A percentile compares a stretch with the other conserved stretches of the same genome.
These are phyloP conservation scores for Drosophila guanche DNA, from an alignment of 1,140 invertebrate species.

Conservation along the genomic window DNA sequence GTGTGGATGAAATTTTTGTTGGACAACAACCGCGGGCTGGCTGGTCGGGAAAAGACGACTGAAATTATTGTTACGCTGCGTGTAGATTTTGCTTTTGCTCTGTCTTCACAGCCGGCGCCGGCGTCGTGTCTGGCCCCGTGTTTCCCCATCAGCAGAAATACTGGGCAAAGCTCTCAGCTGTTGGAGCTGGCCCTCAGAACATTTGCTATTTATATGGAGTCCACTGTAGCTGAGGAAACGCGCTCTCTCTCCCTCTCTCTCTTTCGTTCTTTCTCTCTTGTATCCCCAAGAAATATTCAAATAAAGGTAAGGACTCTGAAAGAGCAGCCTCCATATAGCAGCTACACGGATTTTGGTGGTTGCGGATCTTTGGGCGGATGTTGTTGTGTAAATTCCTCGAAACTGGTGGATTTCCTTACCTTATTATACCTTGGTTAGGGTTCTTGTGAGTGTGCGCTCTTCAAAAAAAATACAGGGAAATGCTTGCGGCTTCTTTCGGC, in stretches of 20 bases:
- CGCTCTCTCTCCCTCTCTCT: slow-evolving; percentile 10
- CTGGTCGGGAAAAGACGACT: slow-evolving; percentile 74
- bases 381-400: too few relatives aligned
- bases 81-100: slow-evolving; percentile 63
- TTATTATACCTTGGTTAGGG: too few relatives aligned
- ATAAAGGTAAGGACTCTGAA: too few relatives aligned
- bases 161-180: slow-evolving; percentile 71
- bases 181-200: background rate
- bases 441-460: slow-evolving; percentile 19
- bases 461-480: slow-evolving; percentile 60
- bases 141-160: slow-evolving; percentile 58
- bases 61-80: slow-evolving; percentile 76
- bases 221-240: slow-evolving; percentile 20
- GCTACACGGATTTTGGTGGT: too few relatives aligned
- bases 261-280: slow-evolving; percentile 23
- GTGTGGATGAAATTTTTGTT: slow-evolving; percentile 29
- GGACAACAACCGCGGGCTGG: slow-evolving; percentile 62
- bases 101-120: slow-evolving; percentile 43
- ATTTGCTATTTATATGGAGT: background rate
- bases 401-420: too few relatives aligned
- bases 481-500: slow-evolving; percentile 41
- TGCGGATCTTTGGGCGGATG: too few relatives aligned
- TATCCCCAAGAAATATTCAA: background rate
- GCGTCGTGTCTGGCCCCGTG: slow-evolving; percentile 62
- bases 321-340: too few relatives aligned